Percentiles rank a stretch among this genome's conserved stretches.
phyloP scores from a whole-genome alignment of 1,140 invertebrate species.

The Drosophila rhopaloa region DNA sequence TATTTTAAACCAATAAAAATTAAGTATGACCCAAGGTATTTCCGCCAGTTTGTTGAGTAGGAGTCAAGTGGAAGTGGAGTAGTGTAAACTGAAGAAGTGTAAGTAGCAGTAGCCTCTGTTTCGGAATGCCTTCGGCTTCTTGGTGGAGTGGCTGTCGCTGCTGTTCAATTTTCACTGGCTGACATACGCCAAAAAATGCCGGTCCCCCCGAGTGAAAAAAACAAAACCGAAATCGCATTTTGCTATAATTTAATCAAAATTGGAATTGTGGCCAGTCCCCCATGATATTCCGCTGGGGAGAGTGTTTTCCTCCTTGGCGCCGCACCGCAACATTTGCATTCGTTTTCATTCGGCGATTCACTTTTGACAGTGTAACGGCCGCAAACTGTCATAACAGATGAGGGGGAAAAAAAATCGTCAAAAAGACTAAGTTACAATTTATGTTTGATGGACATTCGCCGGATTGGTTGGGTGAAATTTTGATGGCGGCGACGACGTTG shows the following conservation, averaged over 20 bases:
- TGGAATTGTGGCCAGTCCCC: constrained; percentile 34
- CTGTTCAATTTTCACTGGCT: constrained; percentile 22
- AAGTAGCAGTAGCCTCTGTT: constrained; percentile 56
- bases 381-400: constrained; percentile 64
- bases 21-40: constrained; percentile 12
- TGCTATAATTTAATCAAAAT: constrained; percentile 61
- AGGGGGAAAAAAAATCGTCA: constrained; percentile 6
- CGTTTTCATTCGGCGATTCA: constrained; percentile 36
- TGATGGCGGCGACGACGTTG: constrained; percentile 37
- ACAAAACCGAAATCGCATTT: constrained; percentile 13
- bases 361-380: constrained; percentile 59
- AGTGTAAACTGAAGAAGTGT: constrained; percentile 36
- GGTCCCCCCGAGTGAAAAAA: neutral
- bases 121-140: constrained; percentile 23
- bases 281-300: constrained; percentile 29
- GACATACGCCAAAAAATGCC: constrained; percentile 59
- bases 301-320: constrained; percentile 1
- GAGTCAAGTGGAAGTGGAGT: constrained; percentile 41
- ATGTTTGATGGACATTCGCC: constrained; percentile 43
- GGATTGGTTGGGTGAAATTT: constrained; percentile 54
- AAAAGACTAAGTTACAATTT: constrained; percentile 23
- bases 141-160: constrained; percentile 19
- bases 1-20: neutral
- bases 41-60: constrained; percentile 22
- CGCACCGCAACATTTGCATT: constrained; percentile 48